A percentile compares a stretch with the other conserved stretches of the same genome.
Evolutionary conservation across 2,797 vertebrate genomes (phyloP).

Genomic region (Poeciliopsis infans): DNA sequence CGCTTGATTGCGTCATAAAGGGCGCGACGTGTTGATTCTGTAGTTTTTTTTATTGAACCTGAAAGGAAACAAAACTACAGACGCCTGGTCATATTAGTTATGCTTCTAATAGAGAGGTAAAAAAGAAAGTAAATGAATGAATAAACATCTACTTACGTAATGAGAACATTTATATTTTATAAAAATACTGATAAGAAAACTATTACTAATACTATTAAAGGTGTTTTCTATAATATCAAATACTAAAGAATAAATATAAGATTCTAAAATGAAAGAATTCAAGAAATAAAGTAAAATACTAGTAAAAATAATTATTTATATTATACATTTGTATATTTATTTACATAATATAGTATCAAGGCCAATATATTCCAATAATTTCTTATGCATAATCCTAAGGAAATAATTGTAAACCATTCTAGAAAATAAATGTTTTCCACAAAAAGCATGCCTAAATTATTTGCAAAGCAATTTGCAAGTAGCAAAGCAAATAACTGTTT

Average conservation of each 20-base stretch:
- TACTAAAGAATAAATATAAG: neutral
- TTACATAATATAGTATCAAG: neutral
- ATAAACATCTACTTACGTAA: no score
- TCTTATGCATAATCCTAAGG: no score
- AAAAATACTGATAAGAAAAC: neutral
- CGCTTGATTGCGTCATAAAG: slow-evolving; percentile 51
- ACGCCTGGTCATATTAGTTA: neutral
- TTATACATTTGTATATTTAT: neutral
- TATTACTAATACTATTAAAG: neutral
- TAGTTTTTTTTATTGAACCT: slow-evolving; percentile 25
- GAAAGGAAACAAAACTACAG: neutral
- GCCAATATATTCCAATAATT: neutral
- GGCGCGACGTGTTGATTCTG: slow-evolving; percentile 20
- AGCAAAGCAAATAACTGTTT: neutral
- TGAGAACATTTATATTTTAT: neutral
- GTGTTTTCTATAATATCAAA: neutral
- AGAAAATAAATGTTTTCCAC: no score
- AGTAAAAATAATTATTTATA: neutral
- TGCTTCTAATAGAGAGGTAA: neutral
- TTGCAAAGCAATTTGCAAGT: neutral
- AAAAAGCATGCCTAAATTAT: neutral
- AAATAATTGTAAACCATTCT: no score
- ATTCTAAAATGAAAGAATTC: neutral
- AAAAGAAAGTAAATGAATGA: neutral
- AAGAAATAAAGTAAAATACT: neutral